Base-by-base conservation (phyloP, 2,113 vertebrate species). In the Anoura caudifer region DNA sequence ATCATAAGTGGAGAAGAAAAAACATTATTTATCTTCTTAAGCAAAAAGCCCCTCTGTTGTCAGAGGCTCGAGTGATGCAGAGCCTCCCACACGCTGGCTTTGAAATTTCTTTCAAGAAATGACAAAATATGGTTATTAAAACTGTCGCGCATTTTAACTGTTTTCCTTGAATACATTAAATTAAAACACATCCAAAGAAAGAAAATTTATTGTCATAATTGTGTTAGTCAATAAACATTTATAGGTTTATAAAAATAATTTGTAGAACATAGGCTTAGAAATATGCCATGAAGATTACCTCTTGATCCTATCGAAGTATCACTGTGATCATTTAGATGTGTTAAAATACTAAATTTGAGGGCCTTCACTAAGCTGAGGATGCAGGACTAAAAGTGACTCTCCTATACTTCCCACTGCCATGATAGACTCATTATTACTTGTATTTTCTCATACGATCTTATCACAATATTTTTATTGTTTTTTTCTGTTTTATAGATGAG, bases 91-190 rank as follows among this genome's bases (percentile, higher is more conserved):
- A 33, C n/a, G 38, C 22, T 65, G 43, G 54, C 50, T 95, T 91
- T 36, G 19, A 77, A 47, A 70, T 45, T 59, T 61, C 28, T 84
- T 79, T 38, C 38, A 97, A 85, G 38, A 84, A 79, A 91, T 73
- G 61, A 70, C 20, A 93, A 87, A 65, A 83, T 31, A 67, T 22
- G 54, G 59, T 59, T n/a, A 77, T 69, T 89, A 87, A 95, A 94
- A 89, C 31, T 77, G 31, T 1, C 52, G 24, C 17, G 61, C 11
- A 90, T 33, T 88, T 85, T 88, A 88, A 93, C 9, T 15, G 7
- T 45, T 91, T 88, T 93, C 41, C 38, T 89, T 81, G 41, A 92
- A 43, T 80, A 87, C 89, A 81, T 54, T 92, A 83, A 47, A 91
- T 90, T 28, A 90, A 73, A 6, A 84, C 22, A 82, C 22, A 77